Conservation (phyloP, 2,113 vertebrate species). For the Sorex fumeus region DNA sequence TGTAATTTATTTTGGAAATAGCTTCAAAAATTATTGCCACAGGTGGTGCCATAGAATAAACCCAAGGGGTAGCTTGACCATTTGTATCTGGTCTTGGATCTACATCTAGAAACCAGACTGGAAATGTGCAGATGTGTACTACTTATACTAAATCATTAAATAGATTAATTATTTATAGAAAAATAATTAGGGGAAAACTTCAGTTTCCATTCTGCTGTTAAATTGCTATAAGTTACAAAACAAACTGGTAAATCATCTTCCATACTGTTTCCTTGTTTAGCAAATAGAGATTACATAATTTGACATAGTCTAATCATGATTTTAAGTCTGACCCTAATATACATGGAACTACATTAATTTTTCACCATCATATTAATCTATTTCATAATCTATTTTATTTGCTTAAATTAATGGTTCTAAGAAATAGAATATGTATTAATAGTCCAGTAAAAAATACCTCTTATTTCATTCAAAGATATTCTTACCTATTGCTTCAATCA, state of each 20-base stretch:
- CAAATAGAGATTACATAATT: constrained; percentile 1
- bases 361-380: neutral
- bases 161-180: too few relatives aligned
- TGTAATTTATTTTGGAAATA: too few relatives aligned
- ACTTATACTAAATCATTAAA: neutral
- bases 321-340: neutral
- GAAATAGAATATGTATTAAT: neutral
- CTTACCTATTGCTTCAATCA: neutral
- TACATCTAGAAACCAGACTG: neutral
- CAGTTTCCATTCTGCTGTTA: neutral
- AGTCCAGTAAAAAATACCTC: neutral
- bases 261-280: neutral
- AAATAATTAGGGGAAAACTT: neutral
- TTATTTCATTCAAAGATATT: neutral
- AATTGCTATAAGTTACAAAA: neutral
- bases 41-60: neutral
- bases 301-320: neutral
- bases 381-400: neutral
- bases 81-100: neutral
- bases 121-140: neutral
- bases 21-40: too few relatives aligned
- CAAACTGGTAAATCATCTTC: constrained; percentile 6
- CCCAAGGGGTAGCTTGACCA: neutral
- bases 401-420: neutral
- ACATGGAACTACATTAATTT: constrained; percentile 15